A percentile compares a stretch with the other conserved stretches of the same genome.
Conservation (phyloP, 2,797 vertebrate species). For the Esox lucius region DNA sequence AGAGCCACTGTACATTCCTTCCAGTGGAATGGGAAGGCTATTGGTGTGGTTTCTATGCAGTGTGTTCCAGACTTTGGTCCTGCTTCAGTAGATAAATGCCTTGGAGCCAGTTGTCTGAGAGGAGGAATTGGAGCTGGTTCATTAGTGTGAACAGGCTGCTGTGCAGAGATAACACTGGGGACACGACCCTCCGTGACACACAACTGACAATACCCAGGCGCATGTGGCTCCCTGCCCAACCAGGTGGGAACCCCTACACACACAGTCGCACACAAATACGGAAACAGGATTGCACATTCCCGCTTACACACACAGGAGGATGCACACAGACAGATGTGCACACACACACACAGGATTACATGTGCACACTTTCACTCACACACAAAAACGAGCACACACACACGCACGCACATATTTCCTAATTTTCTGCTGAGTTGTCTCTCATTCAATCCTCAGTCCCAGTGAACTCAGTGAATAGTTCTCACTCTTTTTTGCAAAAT, state of each 20-base stretch:
- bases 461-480: neutral
- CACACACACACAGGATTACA: neutral
- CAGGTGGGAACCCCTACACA: slow-evolving; percentile 13
- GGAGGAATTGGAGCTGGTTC: slow-evolving; percentile 58
- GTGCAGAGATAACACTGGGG: slow-evolving; percentile 64
- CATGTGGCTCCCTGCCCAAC: neutral
- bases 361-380: neutral
- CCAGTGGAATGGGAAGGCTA: neutral
- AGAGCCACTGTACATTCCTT: neutral
- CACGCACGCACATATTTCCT: neutral
- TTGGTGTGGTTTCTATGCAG: slow-evolving; percentile 1
- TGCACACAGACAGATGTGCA: neutral
- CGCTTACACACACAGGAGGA: neutral
- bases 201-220: slow-evolving; percentile 53
- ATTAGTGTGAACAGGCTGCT: slow-evolving; percentile 71
- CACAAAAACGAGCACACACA: neutral
- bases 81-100: slow-evolving; percentile 52
- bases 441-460: neutral
- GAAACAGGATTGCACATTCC: neutral
- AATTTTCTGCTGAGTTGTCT: neutral
- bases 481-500: neutral
- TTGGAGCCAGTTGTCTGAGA: slow-evolving; percentile 45
- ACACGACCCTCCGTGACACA: slow-evolving; percentile 57
- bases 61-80: slow-evolving; percentile 38
- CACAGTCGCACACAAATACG: slow-evolving; percentile 40